Conservation (phyloP, 2,888 invertebrate genomes). For the Coleophora deauratella region DNA sequence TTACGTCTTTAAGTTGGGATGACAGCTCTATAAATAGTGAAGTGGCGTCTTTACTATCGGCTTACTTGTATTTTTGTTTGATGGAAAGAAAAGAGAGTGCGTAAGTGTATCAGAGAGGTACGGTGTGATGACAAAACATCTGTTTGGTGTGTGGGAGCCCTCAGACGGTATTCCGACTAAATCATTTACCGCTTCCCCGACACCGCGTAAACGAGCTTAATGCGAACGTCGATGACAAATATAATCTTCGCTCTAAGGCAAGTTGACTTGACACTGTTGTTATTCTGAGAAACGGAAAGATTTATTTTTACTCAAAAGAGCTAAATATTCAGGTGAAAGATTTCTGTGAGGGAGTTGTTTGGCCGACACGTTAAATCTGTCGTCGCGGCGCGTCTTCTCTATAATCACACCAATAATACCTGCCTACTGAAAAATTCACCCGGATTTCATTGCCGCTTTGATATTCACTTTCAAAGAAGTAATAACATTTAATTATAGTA, state of each 20-base stretch:
- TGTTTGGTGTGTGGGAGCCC: slow-evolving; percentile 40
- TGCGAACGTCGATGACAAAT: slow-evolving; percentile 66
- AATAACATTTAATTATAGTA: slow-evolving; percentile 50
- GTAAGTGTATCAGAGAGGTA: slow-evolving; percentile 39
- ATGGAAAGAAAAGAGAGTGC: slow-evolving; percentile 37
- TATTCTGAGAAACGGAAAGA: slow-evolving; percentile 66
- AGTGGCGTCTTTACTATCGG: slow-evolving; percentile 36
- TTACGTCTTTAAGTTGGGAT: slow-evolving; percentile 65
- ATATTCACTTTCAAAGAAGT: slow-evolving; percentile 57
- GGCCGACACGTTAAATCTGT: slow-evolving; percentile 62
- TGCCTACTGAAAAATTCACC: slow-evolving; percentile 44
- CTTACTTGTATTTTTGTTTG: slow-evolving; percentile 49
- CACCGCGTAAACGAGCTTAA: slow-evolving; percentile 60
- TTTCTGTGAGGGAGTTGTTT: slow-evolving; percentile 63
- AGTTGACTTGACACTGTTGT: slow-evolving; percentile 67
- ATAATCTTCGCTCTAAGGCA: slow-evolving; percentile 68
- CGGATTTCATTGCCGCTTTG: slow-evolving; percentile 53
- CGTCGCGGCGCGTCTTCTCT: slow-evolving; percentile 44
- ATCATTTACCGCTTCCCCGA: slow-evolving; percentile 55
- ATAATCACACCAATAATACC: slow-evolving; percentile 71
- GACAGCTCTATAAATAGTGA: slow-evolving; percentile 65
- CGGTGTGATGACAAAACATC: slow-evolving; percentile 58
- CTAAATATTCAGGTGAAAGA: slow-evolving; percentile 73
- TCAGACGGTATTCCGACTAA: slow-evolving; percentile 41
- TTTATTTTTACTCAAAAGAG: slow-evolving; percentile 71